Evolutionary conservation across 2,888 invertebrate species (phyloP).

Genomic region (Metalampra italica): DNA sequence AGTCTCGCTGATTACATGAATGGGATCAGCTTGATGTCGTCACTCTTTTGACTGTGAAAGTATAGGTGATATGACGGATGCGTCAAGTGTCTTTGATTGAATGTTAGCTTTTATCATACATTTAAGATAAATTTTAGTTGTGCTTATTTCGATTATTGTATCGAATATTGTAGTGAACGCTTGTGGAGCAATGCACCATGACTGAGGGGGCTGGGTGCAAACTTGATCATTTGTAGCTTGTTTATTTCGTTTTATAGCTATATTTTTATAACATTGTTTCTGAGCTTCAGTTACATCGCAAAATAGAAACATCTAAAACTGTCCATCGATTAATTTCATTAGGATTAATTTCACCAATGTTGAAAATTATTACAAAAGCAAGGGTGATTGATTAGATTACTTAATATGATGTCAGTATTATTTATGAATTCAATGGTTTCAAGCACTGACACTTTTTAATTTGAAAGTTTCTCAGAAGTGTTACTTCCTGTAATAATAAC

Average conservation of each 20-base stretch:
- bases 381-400: not conserved
- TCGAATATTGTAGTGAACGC: constrained; percentile 21
- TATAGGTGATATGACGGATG: too few species aligned
- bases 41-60: too few species aligned
- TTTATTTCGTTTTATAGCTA: constrained; percentile 64
- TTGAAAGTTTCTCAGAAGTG: constrained; percentile 39
- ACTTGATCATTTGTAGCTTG: constrained; percentile 44
- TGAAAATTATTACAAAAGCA: constrained; percentile 6
- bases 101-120: too few species aligned
- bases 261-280: constrained; percentile 52
- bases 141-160: constrained; percentile 24
- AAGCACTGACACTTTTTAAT: constrained; percentile 42
- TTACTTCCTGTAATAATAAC: constrained; percentile 46
- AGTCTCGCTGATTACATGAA: too few species aligned
- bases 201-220: constrained; percentile 50
- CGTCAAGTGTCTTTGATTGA: too few species aligned
- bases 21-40: too few species aligned
- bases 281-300: constrained; percentile 55
- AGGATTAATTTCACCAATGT: not conserved
- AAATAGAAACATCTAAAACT: constrained; percentile 8
- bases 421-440: constrained; percentile 44
- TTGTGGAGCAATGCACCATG: constrained; percentile 37
- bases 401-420: constrained; percentile 43
- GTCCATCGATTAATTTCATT: too few species aligned
- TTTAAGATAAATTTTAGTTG: constrained; percentile 43